Evolutionary conservation across 1,140 invertebrate species (phyloP).

Genomic region (Drosophila eugracilis): DNA sequence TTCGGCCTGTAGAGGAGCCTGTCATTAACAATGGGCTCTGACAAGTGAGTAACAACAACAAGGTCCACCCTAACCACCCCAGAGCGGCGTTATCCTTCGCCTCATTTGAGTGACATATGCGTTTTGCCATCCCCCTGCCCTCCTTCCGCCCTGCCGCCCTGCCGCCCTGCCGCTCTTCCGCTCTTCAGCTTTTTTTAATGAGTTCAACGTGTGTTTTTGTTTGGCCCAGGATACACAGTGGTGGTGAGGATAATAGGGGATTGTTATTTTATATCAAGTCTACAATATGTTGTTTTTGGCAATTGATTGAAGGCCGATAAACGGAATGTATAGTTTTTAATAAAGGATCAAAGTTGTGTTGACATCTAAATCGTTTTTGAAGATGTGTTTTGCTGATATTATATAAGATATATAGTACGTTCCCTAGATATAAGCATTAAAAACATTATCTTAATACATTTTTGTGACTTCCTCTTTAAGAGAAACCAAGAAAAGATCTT

Average conservation of each 20-base stretch:
- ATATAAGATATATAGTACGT: no score
- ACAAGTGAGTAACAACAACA: slow-evolving; percentile 43
- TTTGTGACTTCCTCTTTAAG: no score
- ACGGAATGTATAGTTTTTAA: no score
- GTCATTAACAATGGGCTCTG: slow-evolving; percentile 42
- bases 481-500: not conserved
- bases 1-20: slow-evolving; percentile 7
- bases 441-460: no score
- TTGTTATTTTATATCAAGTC: not conserved
- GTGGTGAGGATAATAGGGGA: not conserved
- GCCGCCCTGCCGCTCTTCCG: slow-evolving; percentile 9
- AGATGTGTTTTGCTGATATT: no score
- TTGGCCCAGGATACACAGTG: slow-evolving; percentile 9
- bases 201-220: slow-evolving; percentile 62
- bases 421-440: no score
- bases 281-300: no score
- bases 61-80: slow-evolving; percentile 21
- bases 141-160: slow-evolving; percentile 6
- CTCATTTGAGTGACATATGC: slow-evolving; percentile 62
- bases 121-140: slow-evolving; percentile 35
- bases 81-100: slow-evolving; percentile 12
- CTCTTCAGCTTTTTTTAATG: slow-evolving; percentile 62
- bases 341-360: no score
- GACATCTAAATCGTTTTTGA: no score
- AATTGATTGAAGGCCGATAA: no score